Evolutionary conservation across 2,113 vertebrate genomes (phyloP).

Genomic region (Cheirogaleus medius): DNA sequence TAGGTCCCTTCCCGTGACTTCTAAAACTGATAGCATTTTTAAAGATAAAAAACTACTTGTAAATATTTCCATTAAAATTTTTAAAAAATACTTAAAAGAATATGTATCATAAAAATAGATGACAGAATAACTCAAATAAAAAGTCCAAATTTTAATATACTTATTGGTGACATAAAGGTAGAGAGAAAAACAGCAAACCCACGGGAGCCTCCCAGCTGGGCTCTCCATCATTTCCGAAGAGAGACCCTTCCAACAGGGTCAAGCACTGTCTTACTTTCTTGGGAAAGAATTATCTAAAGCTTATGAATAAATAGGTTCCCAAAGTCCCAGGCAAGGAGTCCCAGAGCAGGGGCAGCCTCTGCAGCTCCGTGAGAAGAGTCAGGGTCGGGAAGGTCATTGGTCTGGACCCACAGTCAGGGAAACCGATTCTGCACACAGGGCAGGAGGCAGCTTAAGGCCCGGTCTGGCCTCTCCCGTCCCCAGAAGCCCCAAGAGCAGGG

Average conservation of each 20-base stretch:
- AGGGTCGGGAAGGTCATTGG: conserved; percentile 84
- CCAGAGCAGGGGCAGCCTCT: not conserved
- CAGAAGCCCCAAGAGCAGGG: not conserved
- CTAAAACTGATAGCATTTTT: not conserved
- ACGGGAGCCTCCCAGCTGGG: not conserved
- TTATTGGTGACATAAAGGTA: not conserved
- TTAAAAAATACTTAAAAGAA: too few relatives aligned
- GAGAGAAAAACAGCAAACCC: not conserved
- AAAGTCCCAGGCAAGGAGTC: conserved; percentile 15
- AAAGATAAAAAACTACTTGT: conserved; percentile 30
- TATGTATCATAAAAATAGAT: not conserved
- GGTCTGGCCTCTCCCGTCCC: not conserved
- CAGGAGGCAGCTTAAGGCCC: rapidly evolving
- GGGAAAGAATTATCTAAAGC: not conserved
- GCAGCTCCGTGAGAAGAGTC: conserved; percentile 50
- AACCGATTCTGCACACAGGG: rapidly evolving
- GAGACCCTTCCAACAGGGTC: not conserved
- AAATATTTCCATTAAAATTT: not conserved
- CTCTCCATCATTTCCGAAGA: not conserved
- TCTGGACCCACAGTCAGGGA: conserved; percentile 83
- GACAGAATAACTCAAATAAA: too few relatives aligned
- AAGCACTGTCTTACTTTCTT: not conserved
- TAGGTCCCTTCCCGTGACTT: not conserved
- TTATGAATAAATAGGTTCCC: conserved; percentile 34
- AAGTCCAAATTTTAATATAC: not conserved